phyloP scores from a whole-genome alignment of 2,888 invertebrate genomes.

The Corythucha ciliata region DNA sequence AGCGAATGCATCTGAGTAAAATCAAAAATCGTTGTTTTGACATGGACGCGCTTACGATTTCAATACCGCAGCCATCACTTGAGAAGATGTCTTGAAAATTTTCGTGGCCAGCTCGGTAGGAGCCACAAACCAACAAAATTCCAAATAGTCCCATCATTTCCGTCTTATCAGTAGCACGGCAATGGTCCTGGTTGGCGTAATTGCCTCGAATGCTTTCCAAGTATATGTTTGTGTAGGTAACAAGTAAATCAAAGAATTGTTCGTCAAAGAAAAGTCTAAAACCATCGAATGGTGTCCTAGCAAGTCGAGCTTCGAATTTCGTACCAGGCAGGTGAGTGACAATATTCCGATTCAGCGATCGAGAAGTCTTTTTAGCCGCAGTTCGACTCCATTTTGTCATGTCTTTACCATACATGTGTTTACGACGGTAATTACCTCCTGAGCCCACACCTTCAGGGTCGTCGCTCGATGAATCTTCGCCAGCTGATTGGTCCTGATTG shows the following conservation, averaged over 20 bases:
- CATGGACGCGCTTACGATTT: not conserved
- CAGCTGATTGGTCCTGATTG: too few species aligned
- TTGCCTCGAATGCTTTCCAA: not conserved
- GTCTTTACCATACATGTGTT: too few species aligned
- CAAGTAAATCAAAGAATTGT: not conserved
- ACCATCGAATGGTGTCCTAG: not conserved
- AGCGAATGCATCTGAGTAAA: not conserved
- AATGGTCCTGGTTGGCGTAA: not conserved
- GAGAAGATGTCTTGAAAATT: not conserved
- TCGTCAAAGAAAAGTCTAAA: slow-evolving; percentile 2
- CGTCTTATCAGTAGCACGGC: not conserved
- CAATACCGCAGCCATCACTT: not conserved
- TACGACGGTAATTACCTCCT: too few species aligned
- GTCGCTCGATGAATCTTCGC: too few species aligned
- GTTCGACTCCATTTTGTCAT: too few species aligned
- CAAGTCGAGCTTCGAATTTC: not conserved
- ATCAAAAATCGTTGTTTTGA: not conserved
- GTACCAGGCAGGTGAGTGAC: not conserved
- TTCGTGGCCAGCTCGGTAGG: not conserved
- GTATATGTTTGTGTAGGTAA: not conserved
- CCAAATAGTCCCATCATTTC: not conserved
- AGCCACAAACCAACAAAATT: not conserved
- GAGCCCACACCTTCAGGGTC: too few species aligned
- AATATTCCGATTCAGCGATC: too few species aligned
- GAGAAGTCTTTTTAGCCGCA: too few species aligned